Evolutionary conservation across 2,888 invertebrate species (phyloP).

Genomic region (Drosophila diplacantha): DNA sequence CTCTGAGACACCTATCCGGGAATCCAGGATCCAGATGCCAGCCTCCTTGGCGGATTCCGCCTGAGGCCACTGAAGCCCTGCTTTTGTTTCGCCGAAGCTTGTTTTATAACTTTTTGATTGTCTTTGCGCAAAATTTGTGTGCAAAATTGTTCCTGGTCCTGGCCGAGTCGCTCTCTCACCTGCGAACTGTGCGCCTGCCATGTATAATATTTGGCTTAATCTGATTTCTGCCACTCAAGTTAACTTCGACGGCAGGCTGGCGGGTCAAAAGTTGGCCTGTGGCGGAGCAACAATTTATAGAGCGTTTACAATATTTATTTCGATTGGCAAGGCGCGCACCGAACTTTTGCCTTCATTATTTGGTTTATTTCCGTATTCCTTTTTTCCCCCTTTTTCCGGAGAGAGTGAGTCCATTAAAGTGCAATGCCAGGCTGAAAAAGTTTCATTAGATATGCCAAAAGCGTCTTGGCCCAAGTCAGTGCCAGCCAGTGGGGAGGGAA

Average conservation of each 20-base stretch:
- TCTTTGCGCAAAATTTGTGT: slow-evolving; percentile 71
- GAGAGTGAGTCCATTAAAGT: slow-evolving; percentile 49
- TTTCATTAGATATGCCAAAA: slow-evolving; percentile 61
- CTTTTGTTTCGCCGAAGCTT: slow-evolving; percentile 61
- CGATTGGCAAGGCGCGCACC: slow-evolving; percentile 24
- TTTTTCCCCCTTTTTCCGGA: not conserved
- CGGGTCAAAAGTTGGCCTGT: slow-evolving; percentile 55
- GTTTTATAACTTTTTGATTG: slow-evolving; percentile 75
- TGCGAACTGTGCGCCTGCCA: slow-evolving; percentile 46
- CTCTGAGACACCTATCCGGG: slow-evolving; percentile 29
- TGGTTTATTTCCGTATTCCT: slow-evolving; percentile 8
- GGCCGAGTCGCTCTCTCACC: slow-evolving; percentile 41
- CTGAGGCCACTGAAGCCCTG: slow-evolving; percentile 46
- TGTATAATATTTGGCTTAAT: slow-evolving; percentile 64
- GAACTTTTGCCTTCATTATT: slow-evolving; percentile 18
- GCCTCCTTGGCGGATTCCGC: slow-evolving; percentile 38
- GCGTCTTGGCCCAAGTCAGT: slow-evolving; percentile 45
- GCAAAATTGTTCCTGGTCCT: slow-evolving; percentile 57
- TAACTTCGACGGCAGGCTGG: slow-evolving; percentile 48
- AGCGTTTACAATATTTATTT: slow-evolving; percentile 48
- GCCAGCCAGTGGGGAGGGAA: slow-evolving; percentile 5
- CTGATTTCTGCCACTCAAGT: slow-evolving; percentile 68
- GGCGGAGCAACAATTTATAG: slow-evolving; percentile 57
- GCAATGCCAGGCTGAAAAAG: slow-evolving; percentile 31
- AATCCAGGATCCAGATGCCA: slow-evolving; percentile 14